These are phyloP conservation scores for Plestiodon gilberti DNA, from an alignment of 2,113 vertebrate genomes.

Conservation along the genomic window DNA sequence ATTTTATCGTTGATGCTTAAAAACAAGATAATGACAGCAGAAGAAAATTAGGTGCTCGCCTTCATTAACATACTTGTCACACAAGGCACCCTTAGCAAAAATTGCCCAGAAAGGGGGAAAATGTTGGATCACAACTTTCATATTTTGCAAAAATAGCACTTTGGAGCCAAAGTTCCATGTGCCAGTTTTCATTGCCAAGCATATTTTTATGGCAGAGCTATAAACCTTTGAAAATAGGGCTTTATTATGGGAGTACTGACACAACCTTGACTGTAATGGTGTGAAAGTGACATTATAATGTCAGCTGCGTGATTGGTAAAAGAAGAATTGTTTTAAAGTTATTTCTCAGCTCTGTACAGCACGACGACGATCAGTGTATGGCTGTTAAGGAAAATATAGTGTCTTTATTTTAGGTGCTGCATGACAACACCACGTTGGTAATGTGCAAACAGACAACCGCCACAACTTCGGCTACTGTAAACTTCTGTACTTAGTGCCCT, in stretches of 20 bases:
- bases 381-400: slow-evolving; percentile 33
- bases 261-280: slow-evolving; percentile 20
- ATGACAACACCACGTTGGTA: slow-evolving; percentile 13
- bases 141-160: slow-evolving; percentile 16
- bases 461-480: neutral
- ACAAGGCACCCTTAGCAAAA: neutral
- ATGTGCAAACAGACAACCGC: slow-evolving; percentile 8
- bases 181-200: slow-evolving; percentile 36
- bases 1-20: neutral
- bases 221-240: slow-evolving; percentile 37
- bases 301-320: neutral
- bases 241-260: slow-evolving; percentile 35
- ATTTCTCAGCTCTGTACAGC: slow-evolving; percentile 38
- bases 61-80: neutral
- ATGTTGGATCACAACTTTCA: slow-evolving; percentile 11
- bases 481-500: neutral
- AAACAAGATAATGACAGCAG: neutral
- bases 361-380: slow-evolving; percentile 14
- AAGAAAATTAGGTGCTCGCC: neutral
- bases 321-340: slow-evolving; percentile 41
- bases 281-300: slow-evolving; percentile 22
- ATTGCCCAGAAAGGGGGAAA: neutral
- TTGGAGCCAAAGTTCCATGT: slow-evolving; percentile 27
- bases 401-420: slow-evolving; percentile 38
- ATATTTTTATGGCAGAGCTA: slow-evolving; percentile 15